Evolutionary conservation across 2,888 invertebrate species (phyloP).

Genomic region (Cyaniris semiargus): DNA sequence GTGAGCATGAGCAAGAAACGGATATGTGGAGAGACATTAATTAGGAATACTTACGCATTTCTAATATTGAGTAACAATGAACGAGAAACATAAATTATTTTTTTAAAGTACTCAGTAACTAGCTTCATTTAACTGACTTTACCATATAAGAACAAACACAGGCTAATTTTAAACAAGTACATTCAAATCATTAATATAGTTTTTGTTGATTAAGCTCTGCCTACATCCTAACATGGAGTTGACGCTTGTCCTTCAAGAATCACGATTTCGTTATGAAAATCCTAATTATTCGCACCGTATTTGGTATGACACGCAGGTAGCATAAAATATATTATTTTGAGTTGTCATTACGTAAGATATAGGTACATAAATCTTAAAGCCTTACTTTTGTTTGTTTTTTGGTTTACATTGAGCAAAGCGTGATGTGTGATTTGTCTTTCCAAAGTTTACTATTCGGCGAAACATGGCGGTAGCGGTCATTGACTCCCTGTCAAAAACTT

Average conservation of each 20-base stretch:
- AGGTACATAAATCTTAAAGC: not conserved
- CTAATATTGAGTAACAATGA: too few species aligned
- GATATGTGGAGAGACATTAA: too few species aligned
- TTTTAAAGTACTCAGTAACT: not conserved
- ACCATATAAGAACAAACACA: not conserved
- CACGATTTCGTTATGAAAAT: conserved; percentile 8
- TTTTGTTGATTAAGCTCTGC: not conserved
- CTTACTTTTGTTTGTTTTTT: not conserved
- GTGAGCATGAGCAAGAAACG: too few species aligned
- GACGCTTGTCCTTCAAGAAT: not conserved
- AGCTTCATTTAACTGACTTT: not conserved
- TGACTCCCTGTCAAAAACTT: too few species aligned
- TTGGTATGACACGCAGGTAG: not conserved
- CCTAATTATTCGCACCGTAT: not conserved
- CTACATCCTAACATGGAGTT: not conserved
- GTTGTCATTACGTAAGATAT: not conserved
- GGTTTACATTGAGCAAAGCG: not conserved
- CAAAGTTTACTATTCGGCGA: not conserved
- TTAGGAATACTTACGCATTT: too few species aligned
- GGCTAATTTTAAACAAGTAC: not conserved
- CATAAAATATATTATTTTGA: not conserved
- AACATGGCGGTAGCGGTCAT: too few species aligned
- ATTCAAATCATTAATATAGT: not conserved
- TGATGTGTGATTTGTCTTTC: not conserved
- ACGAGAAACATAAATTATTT: too few species aligned